phyloP scores from a whole-genome alignment of 2,113 vertebrate genomes.

The Mus spicilegus region DNA sequence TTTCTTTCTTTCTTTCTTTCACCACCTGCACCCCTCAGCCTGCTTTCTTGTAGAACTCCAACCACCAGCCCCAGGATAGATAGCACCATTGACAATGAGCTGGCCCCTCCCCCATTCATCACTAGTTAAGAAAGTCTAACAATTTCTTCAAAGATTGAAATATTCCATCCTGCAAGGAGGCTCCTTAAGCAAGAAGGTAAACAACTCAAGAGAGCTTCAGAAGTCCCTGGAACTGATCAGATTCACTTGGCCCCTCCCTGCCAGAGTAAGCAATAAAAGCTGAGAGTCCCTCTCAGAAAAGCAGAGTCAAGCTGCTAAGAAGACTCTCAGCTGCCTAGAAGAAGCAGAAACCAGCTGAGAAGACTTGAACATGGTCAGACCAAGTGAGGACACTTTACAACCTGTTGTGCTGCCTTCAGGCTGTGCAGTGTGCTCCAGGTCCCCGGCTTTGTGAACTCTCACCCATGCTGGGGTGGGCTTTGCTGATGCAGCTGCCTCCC shows the following conservation, averaged over 20 bases:
- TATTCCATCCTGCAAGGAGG: not conserved
- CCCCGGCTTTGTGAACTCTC: not conserved
- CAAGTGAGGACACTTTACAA: not conserved
- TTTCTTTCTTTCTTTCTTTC: no score
- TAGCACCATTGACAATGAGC: not conserved
- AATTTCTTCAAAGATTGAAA: not conserved
- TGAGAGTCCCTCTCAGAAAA: not conserved
- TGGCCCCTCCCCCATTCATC: not conserved
- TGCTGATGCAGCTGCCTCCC: not conserved
- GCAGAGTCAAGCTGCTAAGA: not conserved
- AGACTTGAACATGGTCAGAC: not conserved
- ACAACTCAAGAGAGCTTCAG: not conserved
- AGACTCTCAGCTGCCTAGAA: not conserved
- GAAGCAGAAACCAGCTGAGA: not conserved
- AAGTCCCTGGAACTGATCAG: not conserved
- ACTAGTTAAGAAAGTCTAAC: not conserved
- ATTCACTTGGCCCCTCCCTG: not conserved
- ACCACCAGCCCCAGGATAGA: not conserved
- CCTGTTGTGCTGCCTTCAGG: not conserved
- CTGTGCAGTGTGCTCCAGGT: no score
- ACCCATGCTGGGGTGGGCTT: not conserved
- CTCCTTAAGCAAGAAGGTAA: not conserved
- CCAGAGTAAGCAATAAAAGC: not conserved
- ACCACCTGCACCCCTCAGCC: no score
- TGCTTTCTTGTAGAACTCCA: not conserved